Conservation (phyloP, 2,888 invertebrate genomes). For the Zaprionus obscuricornis region DNA sequence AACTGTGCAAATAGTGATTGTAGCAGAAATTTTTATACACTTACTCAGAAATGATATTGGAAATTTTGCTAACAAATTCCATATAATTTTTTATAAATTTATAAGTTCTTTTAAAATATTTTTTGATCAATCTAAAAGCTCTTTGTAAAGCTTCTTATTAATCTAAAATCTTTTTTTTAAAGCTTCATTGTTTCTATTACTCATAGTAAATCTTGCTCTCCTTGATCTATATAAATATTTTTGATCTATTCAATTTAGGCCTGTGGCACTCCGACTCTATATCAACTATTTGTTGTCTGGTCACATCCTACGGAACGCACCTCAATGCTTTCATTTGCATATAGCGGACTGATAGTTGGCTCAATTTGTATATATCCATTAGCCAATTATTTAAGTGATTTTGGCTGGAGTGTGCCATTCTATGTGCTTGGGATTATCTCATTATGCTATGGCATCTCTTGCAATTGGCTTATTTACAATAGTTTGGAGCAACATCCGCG, state of each 20-base stretch:
- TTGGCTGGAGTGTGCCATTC: conserved; percentile 87
- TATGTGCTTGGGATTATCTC: conserved; percentile 83
- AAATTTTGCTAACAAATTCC: too few relatives aligned
- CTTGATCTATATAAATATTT: neutral
- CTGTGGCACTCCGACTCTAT: conserved; percentile 80
- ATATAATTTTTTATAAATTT: too few relatives aligned
- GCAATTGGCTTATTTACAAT: conserved; percentile 83
- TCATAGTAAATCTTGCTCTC: neutral
- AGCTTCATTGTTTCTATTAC: too few relatives aligned
- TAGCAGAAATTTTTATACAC: too few relatives aligned
- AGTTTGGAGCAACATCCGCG: conserved; percentile 85
- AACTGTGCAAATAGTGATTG: too few relatives aligned
- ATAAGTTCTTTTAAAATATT: too few relatives aligned
- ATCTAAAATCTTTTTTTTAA: too few relatives aligned
- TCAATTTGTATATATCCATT: conserved; percentile 85
- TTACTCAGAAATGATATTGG: too few relatives aligned
- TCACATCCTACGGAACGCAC: conserved; percentile 83
- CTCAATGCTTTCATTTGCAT: conserved; percentile 82
- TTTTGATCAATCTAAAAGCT: too few relatives aligned
- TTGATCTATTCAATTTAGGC: conserved; percentile 66
- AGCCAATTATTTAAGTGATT: conserved; percentile 85
- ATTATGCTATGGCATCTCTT: conserved; percentile 71
- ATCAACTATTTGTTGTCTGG: conserved; percentile 82
- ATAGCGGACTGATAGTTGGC: conserved; percentile 84
- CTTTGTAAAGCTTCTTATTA: too few relatives aligned